A percentile compares a stretch with the other conserved stretches of the same genome.
phyloP scores from a whole-genome alignment of 2,888 invertebrate genomes.

The Acanthosepion pharaonis region DNA sequence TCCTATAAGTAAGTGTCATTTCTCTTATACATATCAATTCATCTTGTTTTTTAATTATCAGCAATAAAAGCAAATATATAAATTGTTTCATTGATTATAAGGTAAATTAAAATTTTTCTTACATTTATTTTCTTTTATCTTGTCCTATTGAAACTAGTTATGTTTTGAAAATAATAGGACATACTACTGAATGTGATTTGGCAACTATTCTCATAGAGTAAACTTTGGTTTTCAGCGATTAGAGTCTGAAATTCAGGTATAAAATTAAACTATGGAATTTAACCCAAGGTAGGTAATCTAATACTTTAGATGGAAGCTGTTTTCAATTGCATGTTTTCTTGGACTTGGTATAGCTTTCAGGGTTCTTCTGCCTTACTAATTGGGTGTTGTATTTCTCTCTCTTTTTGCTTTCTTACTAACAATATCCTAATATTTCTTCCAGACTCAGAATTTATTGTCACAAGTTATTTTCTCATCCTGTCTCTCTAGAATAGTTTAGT shows the following conservation, averaged over 20 bases:
- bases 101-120: no score
- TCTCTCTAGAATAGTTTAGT: neutral
- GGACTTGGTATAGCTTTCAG: neutral
- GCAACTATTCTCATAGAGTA: neutral
- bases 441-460: neutral
- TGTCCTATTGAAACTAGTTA: no score
- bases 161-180: neutral
- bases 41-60: no score
- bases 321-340: neutral
- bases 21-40: no score
- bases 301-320: neutral
- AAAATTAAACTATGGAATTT: neutral
- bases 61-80: no score
- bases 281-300: neutral
- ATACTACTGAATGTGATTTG: neutral
- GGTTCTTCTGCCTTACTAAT: neutral
- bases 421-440: neutral
- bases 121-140: no score
- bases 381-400: neutral
- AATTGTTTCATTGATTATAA: no score
- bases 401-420: neutral
- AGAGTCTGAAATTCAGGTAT: slow-evolving; percentile 33
- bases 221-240: slow-evolving; percentile 33
- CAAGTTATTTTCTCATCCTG: neutral
- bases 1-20: no score